Conservation (phyloP, 2,888 invertebrate species). For the Eulithis prunata region DNA sequence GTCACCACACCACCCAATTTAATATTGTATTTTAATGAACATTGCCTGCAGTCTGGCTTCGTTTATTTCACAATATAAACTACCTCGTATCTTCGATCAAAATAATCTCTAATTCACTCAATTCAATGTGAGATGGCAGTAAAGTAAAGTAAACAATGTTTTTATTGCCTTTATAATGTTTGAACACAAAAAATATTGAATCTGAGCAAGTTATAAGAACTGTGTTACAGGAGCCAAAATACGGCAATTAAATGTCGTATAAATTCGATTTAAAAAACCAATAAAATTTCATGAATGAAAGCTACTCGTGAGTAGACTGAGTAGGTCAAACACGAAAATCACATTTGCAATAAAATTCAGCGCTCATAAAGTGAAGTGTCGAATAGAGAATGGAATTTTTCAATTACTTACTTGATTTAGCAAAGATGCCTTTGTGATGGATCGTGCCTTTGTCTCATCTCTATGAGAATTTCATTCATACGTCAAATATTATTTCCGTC, state of each 20-base stretch:
- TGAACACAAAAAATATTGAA: not conserved
- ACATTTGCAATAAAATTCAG: slow-evolving; percentile 39
- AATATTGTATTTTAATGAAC: too few species aligned
- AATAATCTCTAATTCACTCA: not conserved
- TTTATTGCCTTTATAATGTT: too few species aligned
- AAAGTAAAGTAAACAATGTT: too few species aligned
- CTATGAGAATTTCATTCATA: slow-evolving; percentile 69
- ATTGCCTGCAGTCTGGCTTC: slow-evolving; percentile 28
- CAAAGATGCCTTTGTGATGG: slow-evolving; percentile 49
- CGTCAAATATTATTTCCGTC: slow-evolving; percentile 71
- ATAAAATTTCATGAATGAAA: too few species aligned
- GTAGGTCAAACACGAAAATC: slow-evolving; percentile 40
- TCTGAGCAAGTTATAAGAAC: not conserved
- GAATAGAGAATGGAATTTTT: slow-evolving; percentile 48
- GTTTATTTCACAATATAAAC: slow-evolving; percentile 47
- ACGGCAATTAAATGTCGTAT: too few species aligned
- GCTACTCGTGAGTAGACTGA: slow-evolving; percentile 23
- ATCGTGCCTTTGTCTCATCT: slow-evolving; percentile 58
- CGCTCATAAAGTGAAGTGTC: slow-evolving; percentile 38
- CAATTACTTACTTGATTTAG: slow-evolving; percentile 61
- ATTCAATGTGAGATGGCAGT: too few species aligned
- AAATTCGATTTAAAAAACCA: too few species aligned
- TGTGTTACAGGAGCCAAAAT: too few species aligned
- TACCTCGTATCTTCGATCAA: slow-evolving; percentile 19
- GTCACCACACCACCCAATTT: too few species aligned